A percentile compares a stretch with the other conserved stretches of the same genome.
phyloP scores from a whole-genome alignment of 1,140 invertebrate genomes.

The Drosophila sturtevanti region DNA sequence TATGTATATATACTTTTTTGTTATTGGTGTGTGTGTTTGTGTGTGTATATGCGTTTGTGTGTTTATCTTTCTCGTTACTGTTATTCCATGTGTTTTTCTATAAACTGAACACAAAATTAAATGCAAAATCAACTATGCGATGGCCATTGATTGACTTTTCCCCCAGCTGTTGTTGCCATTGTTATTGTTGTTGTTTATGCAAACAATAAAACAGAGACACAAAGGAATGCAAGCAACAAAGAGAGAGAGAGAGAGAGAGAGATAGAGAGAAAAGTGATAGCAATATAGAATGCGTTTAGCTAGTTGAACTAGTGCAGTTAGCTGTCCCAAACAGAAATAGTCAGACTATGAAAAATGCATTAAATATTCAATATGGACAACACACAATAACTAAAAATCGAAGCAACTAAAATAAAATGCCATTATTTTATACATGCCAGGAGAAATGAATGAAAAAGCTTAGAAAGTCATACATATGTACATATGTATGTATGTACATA shows the following conservation, averaged over 20 bases:
- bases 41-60: not conserved
- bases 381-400: constrained; percentile 16
- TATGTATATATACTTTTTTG: constrained; percentile 12
- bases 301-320: not conserved
- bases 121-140: constrained; percentile 39
- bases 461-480: too few relatives aligned
- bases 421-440: not conserved
- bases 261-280: constrained; percentile 7
- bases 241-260: not conserved
- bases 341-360: constrained; percentile 49
- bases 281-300: constrained; percentile 42
- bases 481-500: too few relatives aligned
- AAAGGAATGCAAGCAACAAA: constrained; percentile 19
- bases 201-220: constrained; percentile 30
- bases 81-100: not conserved
- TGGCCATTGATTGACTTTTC: constrained; percentile 47
- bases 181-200: not conserved
- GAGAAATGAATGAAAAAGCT: not conserved
- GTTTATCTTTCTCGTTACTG: not conserved
- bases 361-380: constrained; percentile 47
- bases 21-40: not conserved
- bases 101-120: constrained; percentile 4
- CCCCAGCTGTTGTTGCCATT: not conserved
- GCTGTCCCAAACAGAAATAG: constrained; percentile 16
- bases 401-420: not conserved